Evolutionary conservation across 2,797 vertebrate genomes (phyloP), one percentile per base, ranked within the genome.

Genomic region (Takifugu ocellatus): DNA sequence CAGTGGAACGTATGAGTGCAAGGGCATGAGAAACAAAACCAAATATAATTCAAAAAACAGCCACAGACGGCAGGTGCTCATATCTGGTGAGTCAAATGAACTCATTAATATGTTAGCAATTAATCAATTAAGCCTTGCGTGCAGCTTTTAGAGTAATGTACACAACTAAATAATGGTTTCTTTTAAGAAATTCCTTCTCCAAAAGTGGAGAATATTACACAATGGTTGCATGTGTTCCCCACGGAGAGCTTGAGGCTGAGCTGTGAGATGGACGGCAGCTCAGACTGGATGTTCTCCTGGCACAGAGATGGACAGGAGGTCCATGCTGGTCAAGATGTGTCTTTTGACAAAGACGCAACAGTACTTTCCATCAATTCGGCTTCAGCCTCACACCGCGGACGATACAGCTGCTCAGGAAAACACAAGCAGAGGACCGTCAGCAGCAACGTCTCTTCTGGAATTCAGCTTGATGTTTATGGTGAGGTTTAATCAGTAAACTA

Each of bases 191-290:
- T 87, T 12, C 84, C 86, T n/a, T 61, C 71, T 56, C 81, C 82
- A 12, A 3, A 1, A 9, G 2, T 82, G 63, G 25, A 21, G 5
- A 11, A 2, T 0, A 0, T 1, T 12, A 84, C 70, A 10, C 2
- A 1, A 0, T 87, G 89, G 88, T 4, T 53, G 3, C 76, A 89
- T 27, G 77, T 89, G 44, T 91, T 90, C 54, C 69, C 66, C 14
- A 42, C 17, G 24, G 89, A 91, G 66, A 56, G 21, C 2, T 72
- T 79, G 1, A 1, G 6, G 11, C 5, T 91, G 27, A 65, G 0
- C 7, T 91, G 90, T 68, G 8, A 2, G 5, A 75, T 85, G 66
- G 0, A 1, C 1, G 3, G 0, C 15, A 24, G 16, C 56, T 46
- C 72, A 9, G 6, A 49, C 10, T 91, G 88, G 90, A 67, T 0